Evolutionary conservation across 1,140 invertebrate genomes (phyloP), one percentile per base, ranked within the genome.

Genomic region (Drosophila chauvacae): DNA sequence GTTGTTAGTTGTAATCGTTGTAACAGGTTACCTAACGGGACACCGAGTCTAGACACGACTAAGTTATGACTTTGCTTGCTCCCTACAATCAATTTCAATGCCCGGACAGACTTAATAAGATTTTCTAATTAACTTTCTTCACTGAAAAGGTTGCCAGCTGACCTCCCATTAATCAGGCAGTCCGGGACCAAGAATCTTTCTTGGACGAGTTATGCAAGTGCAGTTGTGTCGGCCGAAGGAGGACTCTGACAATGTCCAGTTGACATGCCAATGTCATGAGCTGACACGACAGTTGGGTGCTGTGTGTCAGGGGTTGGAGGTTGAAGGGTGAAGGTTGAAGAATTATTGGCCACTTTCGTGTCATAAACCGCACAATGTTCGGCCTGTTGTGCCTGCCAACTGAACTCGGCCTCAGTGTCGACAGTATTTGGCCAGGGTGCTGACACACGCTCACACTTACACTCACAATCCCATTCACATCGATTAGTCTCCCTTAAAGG

Each of bases 241-340:
- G 60, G 41, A 45, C 60, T 48, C 37, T 30, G 48, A 41, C 58
- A 77, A 57, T 61, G 64, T 51, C 33, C 57, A 80, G 61, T 70
- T 77, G 71, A 80, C 71, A 83, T 69, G 70, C 59, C 63, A 66
- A 78, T 63, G 61, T 50, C 58, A 66, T 39, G 39, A 66, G 39
- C 57, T 53, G 68, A 33, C 58, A 42, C 41, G 37, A 55, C 51
- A 58, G 65, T 39, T 28, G 33, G 20, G 30, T 10, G n/a, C 28
- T 23, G n/a, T 33, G 44, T 7, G 18, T 9, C 28, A 11, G 28
- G 47, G 30, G 11, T 7, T 16, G 2, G 7, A 13, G 23, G 33
- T 11, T 16, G 30, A 9, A 10, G 13, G 10, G n/a, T n/a, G 7
- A 13, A n/a, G n/a, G 33, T 9, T 37, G n/a, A n/a, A 13, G 14